Conservation (phyloP, 2,113 vertebrate genomes). For the Clinocottus analis region DNA sequence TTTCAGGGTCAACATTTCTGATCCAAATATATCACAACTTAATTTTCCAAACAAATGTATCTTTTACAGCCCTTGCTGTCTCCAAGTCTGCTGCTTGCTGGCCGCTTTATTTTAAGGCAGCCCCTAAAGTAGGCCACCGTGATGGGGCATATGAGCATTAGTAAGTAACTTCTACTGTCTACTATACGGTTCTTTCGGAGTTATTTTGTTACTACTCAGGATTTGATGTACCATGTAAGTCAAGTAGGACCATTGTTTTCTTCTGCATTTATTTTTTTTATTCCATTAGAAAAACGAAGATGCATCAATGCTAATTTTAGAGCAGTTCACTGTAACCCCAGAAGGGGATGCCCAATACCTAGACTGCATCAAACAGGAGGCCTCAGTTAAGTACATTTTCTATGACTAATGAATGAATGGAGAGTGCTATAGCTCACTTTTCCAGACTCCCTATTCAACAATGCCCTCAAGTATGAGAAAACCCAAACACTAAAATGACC, state of each 20-base stretch:
- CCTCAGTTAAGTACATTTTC: not conserved
- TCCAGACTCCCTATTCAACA: not conserved
- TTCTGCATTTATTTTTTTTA: no score
- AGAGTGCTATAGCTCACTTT: not conserved
- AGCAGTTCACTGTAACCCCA: conserved; percentile 1
- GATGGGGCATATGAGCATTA: not conserved
- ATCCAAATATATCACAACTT: not conserved
- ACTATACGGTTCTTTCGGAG: no score
- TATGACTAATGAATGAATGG: not conserved
- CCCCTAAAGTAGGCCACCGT: not conserved
- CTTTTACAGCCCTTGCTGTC: not conserved
- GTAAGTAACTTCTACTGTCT: not conserved
- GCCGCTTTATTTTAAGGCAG: not conserved
- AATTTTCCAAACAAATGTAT: no score
- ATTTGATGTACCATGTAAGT: not conserved
- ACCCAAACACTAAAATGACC: not conserved
- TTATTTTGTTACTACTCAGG: not conserved
- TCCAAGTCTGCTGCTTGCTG: not conserved
- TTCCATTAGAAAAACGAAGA: not conserved
- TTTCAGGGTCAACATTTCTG: not conserved
- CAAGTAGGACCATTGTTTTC: not conserved
- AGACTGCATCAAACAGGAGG: not conserved
- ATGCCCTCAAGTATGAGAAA: not conserved
- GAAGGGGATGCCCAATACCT: conserved; percentile 13
- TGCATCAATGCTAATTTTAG: not conserved